Evolutionary conservation across 2,888 invertebrate species (phyloP), one percentile per base, ranked within the genome.

Genomic region (Chymomyza caudatula): DNA sequence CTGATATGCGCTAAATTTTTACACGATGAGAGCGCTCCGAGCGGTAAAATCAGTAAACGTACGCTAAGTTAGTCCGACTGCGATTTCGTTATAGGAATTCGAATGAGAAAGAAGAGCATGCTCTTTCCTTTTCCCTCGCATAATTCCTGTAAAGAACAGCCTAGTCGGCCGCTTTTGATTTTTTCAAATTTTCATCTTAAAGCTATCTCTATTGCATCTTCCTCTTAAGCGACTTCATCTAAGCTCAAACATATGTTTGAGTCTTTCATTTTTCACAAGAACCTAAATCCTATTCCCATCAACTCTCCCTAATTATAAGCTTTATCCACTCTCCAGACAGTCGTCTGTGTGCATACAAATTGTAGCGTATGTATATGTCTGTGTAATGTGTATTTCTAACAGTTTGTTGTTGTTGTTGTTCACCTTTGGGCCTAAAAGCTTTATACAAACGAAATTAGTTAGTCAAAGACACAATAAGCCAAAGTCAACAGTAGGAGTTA

Each of bases 401-500:
- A n/a, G n/a, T n/a, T 17, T 47, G 17, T 47, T 47, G 15, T 47
- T 17, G 47, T 17, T 47, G 2, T 17, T 47, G 19, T 8, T 17
- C 13, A 17, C 15, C 19, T 47, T 11, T 70, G 61, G 60, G 72
- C 72, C 57, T 57, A 56, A 62, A 60, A 58, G 62, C 52, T 67
- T 67, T 61, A 37, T 20, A 42, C 37, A 49, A 29, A 15, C 37
- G 13, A 42, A 44, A 60, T 43, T 53, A 43, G 52, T 20, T 23
- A 23, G 42, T 22, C 42, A 53, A 42, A 72, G 71, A 56, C 52
- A 66, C 59, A 67, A 58, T 37, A 61, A 63, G 56, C 72, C 73
- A 57, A 56, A 67, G 67, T 67, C 73, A 51, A 72, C 69, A 37
- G 1, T 37, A 8, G 11, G 29, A 29, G 29, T 8, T 8, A 37